Conservation (phyloP, 2,113 vertebrate genomes). For the Sylvilagus bachmani region DNA sequence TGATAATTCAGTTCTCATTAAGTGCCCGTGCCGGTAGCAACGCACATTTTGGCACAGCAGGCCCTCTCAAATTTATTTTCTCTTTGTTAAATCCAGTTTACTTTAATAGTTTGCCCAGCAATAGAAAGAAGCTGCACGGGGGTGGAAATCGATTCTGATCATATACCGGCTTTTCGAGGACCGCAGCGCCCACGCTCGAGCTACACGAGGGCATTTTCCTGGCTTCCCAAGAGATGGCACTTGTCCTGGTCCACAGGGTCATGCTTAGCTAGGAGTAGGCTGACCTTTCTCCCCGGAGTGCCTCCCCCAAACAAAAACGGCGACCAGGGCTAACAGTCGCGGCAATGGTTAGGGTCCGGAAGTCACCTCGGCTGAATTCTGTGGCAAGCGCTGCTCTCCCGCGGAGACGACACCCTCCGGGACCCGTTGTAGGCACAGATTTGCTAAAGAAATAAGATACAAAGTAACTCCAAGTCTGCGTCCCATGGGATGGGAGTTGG, state of each 20-base stretch:
- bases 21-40: conserved; percentile 45
- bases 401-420: background rate
- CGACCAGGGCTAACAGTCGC: background rate
- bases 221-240: background rate
- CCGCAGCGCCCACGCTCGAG: background rate
- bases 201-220: background rate
- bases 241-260: background rate
- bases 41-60: conserved; percentile 68
- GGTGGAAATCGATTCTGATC: conserved; percentile 69
- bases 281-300: background rate
- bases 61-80: conserved; percentile 66
- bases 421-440: background rate
- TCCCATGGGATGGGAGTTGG: background rate
- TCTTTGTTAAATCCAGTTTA: conserved; percentile 72
- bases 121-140: conserved; percentile 54
- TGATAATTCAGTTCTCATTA: conserved; percentile 74
- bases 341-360: rapidly evolving
- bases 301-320: background rate
- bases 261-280: background rate
- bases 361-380: background rate
- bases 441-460: conserved; percentile 34
- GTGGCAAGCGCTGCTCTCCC: no score
- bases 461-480: background rate
- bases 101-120: conserved; percentile 64
- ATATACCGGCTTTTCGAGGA: conserved; percentile 26